A percentile compares a stretch with the other conserved stretches of the same genome.
Conservation (phyloP, 2,113 vertebrate species). For the Sebastes schlegelii region DNA sequence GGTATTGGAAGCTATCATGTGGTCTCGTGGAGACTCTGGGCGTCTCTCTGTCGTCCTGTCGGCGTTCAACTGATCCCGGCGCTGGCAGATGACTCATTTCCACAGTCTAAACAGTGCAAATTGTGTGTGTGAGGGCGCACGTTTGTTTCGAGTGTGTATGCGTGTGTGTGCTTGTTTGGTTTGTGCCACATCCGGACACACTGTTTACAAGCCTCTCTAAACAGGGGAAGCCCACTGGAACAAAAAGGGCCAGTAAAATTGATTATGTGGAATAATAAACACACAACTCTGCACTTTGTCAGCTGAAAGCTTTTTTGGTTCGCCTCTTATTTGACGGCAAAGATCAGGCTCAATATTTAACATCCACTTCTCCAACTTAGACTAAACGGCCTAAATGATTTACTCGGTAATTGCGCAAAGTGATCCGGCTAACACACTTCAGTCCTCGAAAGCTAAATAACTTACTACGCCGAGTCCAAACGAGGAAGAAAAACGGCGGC, state of each 20-base stretch:
- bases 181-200: constrained; percentile 76
- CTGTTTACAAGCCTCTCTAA: constrained; percentile 78
- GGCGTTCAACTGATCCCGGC: constrained; percentile 60
- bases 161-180: constrained; percentile 63
- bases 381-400: constrained; percentile 41
- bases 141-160: constrained; percentile 20
- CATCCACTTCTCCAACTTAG: constrained; percentile 25
- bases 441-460: constrained; percentile 44
- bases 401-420: constrained; percentile 36
- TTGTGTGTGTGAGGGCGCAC: not conserved
- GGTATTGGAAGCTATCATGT: constrained; percentile 49
- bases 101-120: constrained; percentile 77
- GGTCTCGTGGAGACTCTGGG: constrained; percentile 56
- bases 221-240: constrained; percentile 78
- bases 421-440: constrained; percentile 28
- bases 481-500: constrained; percentile 10
- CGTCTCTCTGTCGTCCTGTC: constrained; percentile 66
- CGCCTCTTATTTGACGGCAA: constrained; percentile 31
- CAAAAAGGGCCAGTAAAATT: constrained; percentile 66
- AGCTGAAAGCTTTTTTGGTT: constrained; percentile 45
- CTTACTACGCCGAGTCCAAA: constrained; percentile 1
- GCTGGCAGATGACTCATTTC: constrained; percentile 74
- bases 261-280: constrained; percentile 76
- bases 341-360: constrained; percentile 37
- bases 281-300: constrained; percentile 41